phyloP scores from a whole-genome alignment of 30 jellyfish, hydroid and myxozoan species.

The Cassiopea xamachana region DNA sequence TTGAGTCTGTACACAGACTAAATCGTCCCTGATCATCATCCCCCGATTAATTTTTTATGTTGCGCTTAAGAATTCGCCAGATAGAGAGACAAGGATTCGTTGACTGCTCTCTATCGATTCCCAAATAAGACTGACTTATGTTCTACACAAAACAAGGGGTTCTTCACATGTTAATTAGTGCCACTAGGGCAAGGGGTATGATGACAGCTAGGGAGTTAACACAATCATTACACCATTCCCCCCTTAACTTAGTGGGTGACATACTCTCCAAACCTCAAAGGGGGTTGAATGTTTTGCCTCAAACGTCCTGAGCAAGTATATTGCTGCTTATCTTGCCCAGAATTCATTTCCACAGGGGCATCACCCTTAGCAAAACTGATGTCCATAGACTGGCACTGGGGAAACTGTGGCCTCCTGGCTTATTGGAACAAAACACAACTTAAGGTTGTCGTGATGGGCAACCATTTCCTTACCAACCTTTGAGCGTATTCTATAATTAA shows the following conservation, averaged over 20 bases:
- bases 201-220: too few species aligned
- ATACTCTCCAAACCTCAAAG: background rate
- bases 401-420: background rate
- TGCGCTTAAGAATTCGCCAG: background rate
- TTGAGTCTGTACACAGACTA: too few species aligned
- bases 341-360: background rate
- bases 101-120: background rate
- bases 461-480: slow-evolving; percentile 26
- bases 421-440: slow-evolving; percentile 2
- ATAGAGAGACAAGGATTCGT: background rate
- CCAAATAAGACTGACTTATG: background rate
- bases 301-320: background rate
- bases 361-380: background rate
- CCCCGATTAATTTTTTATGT: background rate
- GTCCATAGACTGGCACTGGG: slow-evolving; percentile 5
- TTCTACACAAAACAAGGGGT: background rate
- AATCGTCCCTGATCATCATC: too few species aligned
- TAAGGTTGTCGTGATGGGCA: slow-evolving; percentile 42
- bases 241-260: too few species aligned
- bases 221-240: too few species aligned
- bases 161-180: background rate
- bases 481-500: slow-evolving; percentile 18
- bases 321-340: background rate
- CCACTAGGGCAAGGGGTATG: too few species aligned
- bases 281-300: background rate